phyloP scores from a whole-genome alignment of 2,888 invertebrate species.

The Lamellibrachia columna region DNA sequence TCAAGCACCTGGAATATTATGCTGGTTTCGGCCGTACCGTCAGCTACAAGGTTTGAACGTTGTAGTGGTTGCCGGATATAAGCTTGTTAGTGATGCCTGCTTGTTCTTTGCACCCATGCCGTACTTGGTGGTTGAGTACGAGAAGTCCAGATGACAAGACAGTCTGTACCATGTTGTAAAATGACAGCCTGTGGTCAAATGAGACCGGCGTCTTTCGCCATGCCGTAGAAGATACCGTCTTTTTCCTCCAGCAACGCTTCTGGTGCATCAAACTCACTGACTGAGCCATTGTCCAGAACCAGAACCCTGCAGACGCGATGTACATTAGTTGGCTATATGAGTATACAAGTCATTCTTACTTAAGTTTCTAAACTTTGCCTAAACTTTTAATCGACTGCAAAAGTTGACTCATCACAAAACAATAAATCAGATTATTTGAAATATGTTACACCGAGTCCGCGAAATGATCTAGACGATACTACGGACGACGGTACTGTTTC shows the following conservation, averaged over 20 bases:
- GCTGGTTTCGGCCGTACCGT: not conserved
- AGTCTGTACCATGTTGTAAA: not conserved
- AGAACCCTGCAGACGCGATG: constrained; percentile 52
- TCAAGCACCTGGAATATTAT: not conserved
- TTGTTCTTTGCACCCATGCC: not conserved
- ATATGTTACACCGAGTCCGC: no score
- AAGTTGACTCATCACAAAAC: no score
- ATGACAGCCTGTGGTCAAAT: constrained; percentile 28
- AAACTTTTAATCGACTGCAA: no score
- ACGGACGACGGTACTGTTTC: no score
- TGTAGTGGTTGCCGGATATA: not conserved
- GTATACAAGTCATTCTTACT: no score
- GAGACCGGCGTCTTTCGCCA: constrained; percentile 61
- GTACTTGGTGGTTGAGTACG: not conserved
- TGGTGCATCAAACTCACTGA: constrained; percentile 57
- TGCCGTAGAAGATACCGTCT: constrained; percentile 54
- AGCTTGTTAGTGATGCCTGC: not conserved
- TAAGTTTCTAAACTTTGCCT: no score
- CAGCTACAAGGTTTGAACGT: not conserved
- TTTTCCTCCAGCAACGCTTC: constrained; percentile 50
- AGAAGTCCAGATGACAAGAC: not conserved
- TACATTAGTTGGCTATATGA: not conserved
- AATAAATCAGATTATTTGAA: no score
- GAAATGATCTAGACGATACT: no score
- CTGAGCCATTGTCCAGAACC: constrained; percentile 58